Conservation (phyloP, 2,888 invertebrate genomes). For the Cantharis nigra region DNA sequence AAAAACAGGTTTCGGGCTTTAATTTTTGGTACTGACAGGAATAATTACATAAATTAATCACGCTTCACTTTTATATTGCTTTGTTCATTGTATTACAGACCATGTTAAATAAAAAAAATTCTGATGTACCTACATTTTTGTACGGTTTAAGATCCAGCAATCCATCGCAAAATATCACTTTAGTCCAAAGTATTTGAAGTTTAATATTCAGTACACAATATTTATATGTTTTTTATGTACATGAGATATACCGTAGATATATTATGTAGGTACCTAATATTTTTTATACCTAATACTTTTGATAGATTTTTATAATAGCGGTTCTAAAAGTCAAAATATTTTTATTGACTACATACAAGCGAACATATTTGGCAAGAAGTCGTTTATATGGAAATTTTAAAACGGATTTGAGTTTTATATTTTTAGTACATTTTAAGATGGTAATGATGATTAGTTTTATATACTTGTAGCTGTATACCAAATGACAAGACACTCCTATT, state of each 20-base stretch:
- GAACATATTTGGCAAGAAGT: slow-evolving; percentile 35
- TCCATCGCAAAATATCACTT: neutral
- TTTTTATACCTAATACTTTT: slow-evolving; percentile 28
- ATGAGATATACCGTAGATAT: neutral
- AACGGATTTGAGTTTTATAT: slow-evolving; percentile 22
- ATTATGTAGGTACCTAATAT: neutral
- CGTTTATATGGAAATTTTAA: slow-evolving; percentile 34
- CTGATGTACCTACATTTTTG: neutral
- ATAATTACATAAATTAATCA: slow-evolving; percentile 36
- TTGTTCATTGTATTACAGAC: slow-evolving; percentile 9
- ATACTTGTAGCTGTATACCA: slow-evolving; percentile 2
- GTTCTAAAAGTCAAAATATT: slow-evolving; percentile 33
- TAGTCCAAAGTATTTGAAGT: neutral
- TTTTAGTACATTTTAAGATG: slow-evolving; percentile 19
- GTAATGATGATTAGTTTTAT: slow-evolving; percentile 10
- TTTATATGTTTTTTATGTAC: neutral
- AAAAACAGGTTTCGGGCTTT: slow-evolving; percentile 46
- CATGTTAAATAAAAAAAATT: neutral
- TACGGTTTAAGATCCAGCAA: neutral
- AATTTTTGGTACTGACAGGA: slow-evolving; percentile 35
- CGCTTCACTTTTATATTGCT: slow-evolving; percentile 30
- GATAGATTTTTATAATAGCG: slow-evolving; percentile 33
- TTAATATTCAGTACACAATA: neutral
- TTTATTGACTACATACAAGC: slow-evolving; percentile 31
- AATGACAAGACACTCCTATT: slow-evolving; percentile 11